phyloP scores from a whole-genome alignment of 2,113 vertebrate genomes.

The Istiophorus platypterus region DNA sequence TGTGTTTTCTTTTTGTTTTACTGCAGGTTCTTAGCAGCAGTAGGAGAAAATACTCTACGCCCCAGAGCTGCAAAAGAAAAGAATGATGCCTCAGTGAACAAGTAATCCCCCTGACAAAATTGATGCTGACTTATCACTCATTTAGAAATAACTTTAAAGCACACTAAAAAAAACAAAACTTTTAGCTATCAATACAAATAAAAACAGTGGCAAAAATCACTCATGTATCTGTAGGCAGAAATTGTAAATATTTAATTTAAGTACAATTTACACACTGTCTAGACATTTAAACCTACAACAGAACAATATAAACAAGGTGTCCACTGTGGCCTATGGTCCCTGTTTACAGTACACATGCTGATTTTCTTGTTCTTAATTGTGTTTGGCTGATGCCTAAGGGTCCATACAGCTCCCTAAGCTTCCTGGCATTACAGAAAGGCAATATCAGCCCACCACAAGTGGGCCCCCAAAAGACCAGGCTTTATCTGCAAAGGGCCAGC shows the following conservation, averaged over 20 bases:
- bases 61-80: background rate
- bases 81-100: background rate
- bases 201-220: constrained; percentile 19
- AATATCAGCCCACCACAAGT: constrained; percentile 80
- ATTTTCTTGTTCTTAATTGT: constrained; percentile 81
- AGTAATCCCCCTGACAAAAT: background rate
- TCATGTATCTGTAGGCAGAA: constrained; percentile 11
- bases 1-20: too few species aligned
- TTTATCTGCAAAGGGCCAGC: constrained; percentile 86
- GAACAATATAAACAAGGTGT: constrained; percentile 67
- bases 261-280: constrained; percentile 62
- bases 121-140: background rate
- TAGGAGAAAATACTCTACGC: background rate
- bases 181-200: background rate
- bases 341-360: constrained; percentile 65
- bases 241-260: constrained; percentile 51
- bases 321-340: constrained; percentile 55
- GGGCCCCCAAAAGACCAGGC: constrained; percentile 70
- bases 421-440: constrained; percentile 71
- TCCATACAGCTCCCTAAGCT: constrained; percentile 66
- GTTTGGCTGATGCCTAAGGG: constrained; percentile 76
- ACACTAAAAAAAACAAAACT: constrained; percentile 6
- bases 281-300: constrained; percentile 57
- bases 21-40: background rate
- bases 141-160: constrained; percentile 4